phyloP scores from a whole-genome alignment of 1,140 invertebrate genomes.

The Dreissena rostriformis region DNA sequence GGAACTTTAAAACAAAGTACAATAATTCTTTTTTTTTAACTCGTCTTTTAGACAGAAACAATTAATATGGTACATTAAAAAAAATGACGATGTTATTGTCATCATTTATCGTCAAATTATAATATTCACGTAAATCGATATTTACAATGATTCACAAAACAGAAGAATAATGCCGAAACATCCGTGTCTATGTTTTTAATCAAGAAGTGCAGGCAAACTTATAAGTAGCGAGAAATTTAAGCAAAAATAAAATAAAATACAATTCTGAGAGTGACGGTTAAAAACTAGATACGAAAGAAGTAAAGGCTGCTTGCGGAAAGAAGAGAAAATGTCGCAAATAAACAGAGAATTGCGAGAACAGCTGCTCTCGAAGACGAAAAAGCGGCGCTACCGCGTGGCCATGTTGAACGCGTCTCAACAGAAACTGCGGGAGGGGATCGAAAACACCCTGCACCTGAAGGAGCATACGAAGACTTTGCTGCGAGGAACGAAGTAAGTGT shows the following conservation, averaged over 20 bases:
- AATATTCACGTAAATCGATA: not conserved
- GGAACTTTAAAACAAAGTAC: constrained; percentile 9
- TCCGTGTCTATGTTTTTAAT: too few relatives aligned
- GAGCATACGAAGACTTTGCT: constrained; percentile 36
- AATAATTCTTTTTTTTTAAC: not conserved
- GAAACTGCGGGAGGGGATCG: constrained; percentile 31
- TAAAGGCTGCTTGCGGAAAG: not conserved
- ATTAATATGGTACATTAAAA: too few relatives aligned
- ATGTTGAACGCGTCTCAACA: constrained; percentile 53
- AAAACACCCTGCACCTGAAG: constrained; percentile 36
- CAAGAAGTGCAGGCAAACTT: not conserved
- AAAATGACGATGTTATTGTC: not conserved
- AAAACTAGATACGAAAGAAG: not conserved
- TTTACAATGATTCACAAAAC: not conserved
- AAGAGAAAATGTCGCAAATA: constrained; percentile 37
- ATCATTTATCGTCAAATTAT: not conserved
- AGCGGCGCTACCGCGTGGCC: constrained; percentile 37
- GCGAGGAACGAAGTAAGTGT: constrained; percentile 11
- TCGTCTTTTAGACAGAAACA: too few relatives aligned
- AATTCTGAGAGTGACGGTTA: not conserved
- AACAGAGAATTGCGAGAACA: constrained; percentile 49
- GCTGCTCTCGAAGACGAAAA: constrained; percentile 42
- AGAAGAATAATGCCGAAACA: too few relatives aligned
- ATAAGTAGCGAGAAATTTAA: not conserved
- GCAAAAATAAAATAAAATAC: not conserved